phyloP scores from a whole-genome alignment of 2,113 vertebrate species.

The Pelodiscus sinensis region DNA sequence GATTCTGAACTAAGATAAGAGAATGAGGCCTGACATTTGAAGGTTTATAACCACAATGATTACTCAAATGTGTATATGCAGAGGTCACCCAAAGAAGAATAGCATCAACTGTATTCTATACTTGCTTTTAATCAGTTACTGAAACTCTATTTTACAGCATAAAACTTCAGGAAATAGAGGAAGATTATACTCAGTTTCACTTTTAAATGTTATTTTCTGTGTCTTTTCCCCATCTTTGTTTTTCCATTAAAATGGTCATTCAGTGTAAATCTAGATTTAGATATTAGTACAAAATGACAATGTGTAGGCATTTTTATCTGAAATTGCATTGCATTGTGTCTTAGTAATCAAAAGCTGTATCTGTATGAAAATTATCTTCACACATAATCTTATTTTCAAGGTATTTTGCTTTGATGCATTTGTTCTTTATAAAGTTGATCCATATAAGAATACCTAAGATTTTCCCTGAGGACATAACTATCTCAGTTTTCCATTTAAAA shows the following conservation, averaged over 20 bases:
- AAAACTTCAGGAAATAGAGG: neutral
- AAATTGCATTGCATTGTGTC: neutral
- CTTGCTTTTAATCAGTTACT: neutral
- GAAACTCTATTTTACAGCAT: neutral
- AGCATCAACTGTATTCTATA: neutral
- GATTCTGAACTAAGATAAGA: too few relatives aligned
- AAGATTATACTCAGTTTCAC: neutral
- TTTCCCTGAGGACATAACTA: neutral
- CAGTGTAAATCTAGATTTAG: neutral
- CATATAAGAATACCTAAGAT: neutral
- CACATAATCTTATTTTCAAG: neutral
- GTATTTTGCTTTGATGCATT: neutral
- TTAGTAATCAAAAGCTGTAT: neutral
- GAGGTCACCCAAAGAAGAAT: accelerated
- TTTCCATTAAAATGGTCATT: neutral
- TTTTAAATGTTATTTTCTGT: neutral
- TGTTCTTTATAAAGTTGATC: neutral
- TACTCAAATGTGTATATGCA: accelerated
- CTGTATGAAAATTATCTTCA: neutral
- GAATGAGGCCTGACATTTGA: too few relatives aligned
- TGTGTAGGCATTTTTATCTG: neutral
- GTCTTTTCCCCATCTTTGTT: neutral
- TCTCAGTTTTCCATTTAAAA: neutral
- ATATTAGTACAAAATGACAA: neutral
- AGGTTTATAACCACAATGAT: neutral